Conservation (phyloP, 1,140 invertebrate genomes). For the Wasmannia auropunctata region DNA sequence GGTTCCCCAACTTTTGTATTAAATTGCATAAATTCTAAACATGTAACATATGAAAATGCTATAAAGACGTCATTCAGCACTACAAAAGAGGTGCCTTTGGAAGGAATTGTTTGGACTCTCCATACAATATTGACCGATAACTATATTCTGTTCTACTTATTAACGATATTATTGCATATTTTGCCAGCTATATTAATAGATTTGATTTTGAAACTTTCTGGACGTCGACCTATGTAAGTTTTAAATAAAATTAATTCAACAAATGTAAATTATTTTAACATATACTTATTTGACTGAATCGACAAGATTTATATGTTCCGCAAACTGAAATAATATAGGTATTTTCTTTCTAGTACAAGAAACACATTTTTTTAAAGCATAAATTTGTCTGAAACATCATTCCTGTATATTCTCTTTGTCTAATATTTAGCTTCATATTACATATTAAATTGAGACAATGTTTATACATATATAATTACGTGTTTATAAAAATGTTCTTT, state of each 20-base stretch:
- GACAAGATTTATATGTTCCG: neutral
- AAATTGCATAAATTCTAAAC: constrained; percentile 81
- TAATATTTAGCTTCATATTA: neutral
- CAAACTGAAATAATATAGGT: neutral
- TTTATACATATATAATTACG: too few relatives aligned
- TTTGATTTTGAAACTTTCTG: constrained; percentile 86
- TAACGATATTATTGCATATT: constrained; percentile 88
- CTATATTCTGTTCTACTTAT: constrained; percentile 85
- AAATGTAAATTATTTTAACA: neutral
- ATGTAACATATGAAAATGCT: constrained; percentile 78
- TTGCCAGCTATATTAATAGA: constrained; percentile 91
- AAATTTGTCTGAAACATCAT: neutral
- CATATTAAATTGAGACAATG: too few relatives aligned
- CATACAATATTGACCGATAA: constrained; percentile 84
- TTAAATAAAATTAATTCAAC: neutral
- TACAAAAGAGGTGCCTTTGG: constrained; percentile 87
- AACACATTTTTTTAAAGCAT: too few relatives aligned
- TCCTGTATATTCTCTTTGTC: neutral
- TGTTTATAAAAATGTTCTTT: too few relatives aligned
- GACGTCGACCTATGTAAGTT: constrained; percentile 91
- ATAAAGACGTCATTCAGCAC: constrained; percentile 85
- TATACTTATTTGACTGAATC: neutral
- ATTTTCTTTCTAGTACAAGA: neutral
- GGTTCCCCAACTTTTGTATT: constrained; percentile 90
- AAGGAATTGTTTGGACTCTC: constrained; percentile 89